These are phyloP conservation scores for Stomatorhinus ivindoensis DNA, from an alignment of 2,113 vertebrate genomes.

Conservation along the genomic window DNA sequence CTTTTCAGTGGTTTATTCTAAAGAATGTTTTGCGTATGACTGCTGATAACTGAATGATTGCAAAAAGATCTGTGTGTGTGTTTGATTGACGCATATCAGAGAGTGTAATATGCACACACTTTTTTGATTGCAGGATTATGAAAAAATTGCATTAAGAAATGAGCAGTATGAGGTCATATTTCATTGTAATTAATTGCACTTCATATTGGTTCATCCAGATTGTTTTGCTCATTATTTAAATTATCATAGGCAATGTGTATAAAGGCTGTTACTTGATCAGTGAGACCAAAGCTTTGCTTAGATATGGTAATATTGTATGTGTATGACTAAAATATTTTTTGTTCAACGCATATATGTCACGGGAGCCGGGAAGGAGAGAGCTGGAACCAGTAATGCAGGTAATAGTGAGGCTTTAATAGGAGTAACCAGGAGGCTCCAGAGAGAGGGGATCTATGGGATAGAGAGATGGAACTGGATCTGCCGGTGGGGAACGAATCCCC, in stretches of 20 bases:
- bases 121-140: neutral
- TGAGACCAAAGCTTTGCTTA: neutral
- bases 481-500: too few species aligned
- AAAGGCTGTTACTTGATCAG: neutral
- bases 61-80: neutral
- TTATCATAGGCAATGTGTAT: neutral
- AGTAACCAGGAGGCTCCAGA: too few species aligned
- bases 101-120: neutral
- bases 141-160: neutral
- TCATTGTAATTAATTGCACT: neutral
- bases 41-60: conserved; percentile 31
- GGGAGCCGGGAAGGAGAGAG: too few species aligned
- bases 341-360: neutral
- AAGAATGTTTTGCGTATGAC: conserved; percentile 38
- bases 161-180: neutral
- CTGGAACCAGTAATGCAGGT: too few species aligned
- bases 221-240: neutral
- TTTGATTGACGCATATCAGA: neutral
- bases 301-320: neutral
- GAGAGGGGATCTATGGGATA: too few species aligned
- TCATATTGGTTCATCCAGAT: neutral
- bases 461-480: too few species aligned
- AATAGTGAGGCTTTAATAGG: too few species aligned
- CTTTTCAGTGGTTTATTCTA: conserved; percentile 34
- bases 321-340: neutral